phyloP scores from a whole-genome alignment of 2,888 invertebrate species.

The Eupithecia vulgata region DNA sequence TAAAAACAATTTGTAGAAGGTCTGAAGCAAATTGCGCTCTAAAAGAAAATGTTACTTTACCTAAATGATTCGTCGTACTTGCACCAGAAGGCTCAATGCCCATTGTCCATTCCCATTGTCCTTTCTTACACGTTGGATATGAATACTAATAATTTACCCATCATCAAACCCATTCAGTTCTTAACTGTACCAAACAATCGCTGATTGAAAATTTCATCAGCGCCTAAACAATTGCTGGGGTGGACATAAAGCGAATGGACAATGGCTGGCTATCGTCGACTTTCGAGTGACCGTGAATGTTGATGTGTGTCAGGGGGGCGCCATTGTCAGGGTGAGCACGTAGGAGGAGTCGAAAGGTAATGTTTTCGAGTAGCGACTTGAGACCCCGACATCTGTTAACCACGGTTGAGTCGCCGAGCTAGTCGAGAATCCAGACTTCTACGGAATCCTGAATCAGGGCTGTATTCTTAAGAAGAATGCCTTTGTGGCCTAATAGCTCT shows the following conservation, averaged over 20 bases:
- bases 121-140: background rate
- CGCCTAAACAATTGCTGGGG: slow-evolving; percentile 31
- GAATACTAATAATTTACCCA: slow-evolving; percentile 21
- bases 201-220: slow-evolving; percentile 30
- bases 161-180: slow-evolving; percentile 21
- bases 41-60: background rate
- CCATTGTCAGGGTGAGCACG: slow-evolving; percentile 66
- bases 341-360: slow-evolving; percentile 54
- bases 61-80: background rate
- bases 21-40: background rate
- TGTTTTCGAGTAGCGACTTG: slow-evolving; percentile 29
- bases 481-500: background rate
- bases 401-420: background rate
- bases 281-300: slow-evolving; percentile 69
- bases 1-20: background rate
- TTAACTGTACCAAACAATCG: slow-evolving; percentile 21
- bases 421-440: background rate
- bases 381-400: slow-evolving; percentile 14
- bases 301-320: slow-evolving; percentile 69
- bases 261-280: slow-evolving; percentile 50
- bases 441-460: background rate
- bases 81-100: background rate
- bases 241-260: slow-evolving; percentile 39
- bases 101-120: background rate
- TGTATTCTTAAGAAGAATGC: background rate